A percentile compares a stretch with the other conserved stretches of the same genome.
Conservation (phyloP, 2,888 invertebrate species). For the Leptopilina syphax region DNA sequence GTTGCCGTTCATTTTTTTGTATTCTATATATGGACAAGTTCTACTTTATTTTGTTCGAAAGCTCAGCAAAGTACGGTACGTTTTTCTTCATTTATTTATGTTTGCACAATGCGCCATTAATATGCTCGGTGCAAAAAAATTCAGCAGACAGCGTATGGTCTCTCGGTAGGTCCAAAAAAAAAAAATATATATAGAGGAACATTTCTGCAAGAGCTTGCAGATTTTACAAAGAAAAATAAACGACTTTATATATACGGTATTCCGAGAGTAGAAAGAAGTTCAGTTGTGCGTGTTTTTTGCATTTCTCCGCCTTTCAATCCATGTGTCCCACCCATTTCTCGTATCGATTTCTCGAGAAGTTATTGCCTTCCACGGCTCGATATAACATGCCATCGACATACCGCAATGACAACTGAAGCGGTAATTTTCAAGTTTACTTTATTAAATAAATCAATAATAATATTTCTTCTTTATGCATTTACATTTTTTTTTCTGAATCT, state of each 20-base stretch:
- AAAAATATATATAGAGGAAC: slow-evolving; percentile 40
- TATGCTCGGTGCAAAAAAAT: slow-evolving; percentile 54
- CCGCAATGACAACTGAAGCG: slow-evolving; percentile 18
- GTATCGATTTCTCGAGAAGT: slow-evolving; percentile 29
- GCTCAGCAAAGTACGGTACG: slow-evolving; percentile 35
- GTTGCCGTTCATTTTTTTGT: too few relatives aligned
- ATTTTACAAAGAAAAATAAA: slow-evolving; percentile 39
- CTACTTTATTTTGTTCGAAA: slow-evolving; percentile 1
- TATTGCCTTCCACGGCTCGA: slow-evolving; percentile 12
- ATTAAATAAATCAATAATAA: background rate
- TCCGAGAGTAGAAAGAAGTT: slow-evolving; percentile 26
- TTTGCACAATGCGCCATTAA: slow-evolving; percentile 55
- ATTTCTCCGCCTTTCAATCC: slow-evolving; percentile 33
- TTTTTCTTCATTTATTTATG: slow-evolving; percentile 50
- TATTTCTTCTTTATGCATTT: background rate
- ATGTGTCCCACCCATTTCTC: slow-evolving; percentile 26
- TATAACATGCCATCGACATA: slow-evolving; percentile 36
- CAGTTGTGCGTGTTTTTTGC: slow-evolving; percentile 34
- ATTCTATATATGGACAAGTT: background rate
- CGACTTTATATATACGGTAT: slow-evolving; percentile 17
- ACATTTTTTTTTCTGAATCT: too few relatives aligned
- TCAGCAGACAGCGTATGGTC: slow-evolving; percentile 45
- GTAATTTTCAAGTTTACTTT: slow-evolving; percentile 9
- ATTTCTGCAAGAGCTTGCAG: slow-evolving; percentile 35
- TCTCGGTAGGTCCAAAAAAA: slow-evolving; percentile 45